Evolutionary conservation across 2,113 vertebrate genomes (phyloP), one percentile per base, ranked within the genome.

Genomic region (Noctilio leporinus): DNA sequence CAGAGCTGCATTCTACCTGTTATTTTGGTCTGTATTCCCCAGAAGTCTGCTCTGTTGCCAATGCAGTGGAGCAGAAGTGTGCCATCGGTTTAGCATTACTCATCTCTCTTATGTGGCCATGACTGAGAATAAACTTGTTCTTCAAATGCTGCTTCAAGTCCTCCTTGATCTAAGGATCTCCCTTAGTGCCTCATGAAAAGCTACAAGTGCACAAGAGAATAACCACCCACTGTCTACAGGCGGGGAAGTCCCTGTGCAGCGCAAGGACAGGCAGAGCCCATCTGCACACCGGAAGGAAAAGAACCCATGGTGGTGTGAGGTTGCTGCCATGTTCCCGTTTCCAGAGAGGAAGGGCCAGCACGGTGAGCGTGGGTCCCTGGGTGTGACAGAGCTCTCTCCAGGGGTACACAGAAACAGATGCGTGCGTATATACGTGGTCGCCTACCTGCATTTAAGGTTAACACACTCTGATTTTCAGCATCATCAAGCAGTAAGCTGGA

Each of bases 21-120:
- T 12, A n/a, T 30, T 77, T 30, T 26, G 69, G 77, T 75, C 55
- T 97, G 86, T 92, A n/a, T 97, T 89, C 87, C 43, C 76, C 75
- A 87, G 70, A 88, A 96, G 94, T 75, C 64, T 78, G 57, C 38
- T 59, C 69, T n/a, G n/a, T 15, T 19, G 91, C 90, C 77, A 57
- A 16, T 0, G 73, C 72, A 8, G 24, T 11, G 22, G 59, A 82
- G 12, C 22, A 57, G 89, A 70, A 73, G 0, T 14, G 49, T n/a
- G 53, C 33, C 73, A 64, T 51, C 38, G 85, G 89, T 14, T 65
- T 75, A 91, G 89, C 65, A 49, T 88, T 19, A 35, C 24, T 86
- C 91, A 35, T 83, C 43, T 88, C 67, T 94, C 94, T 93, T 17
- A 85, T 57, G 76, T 24, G 24, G 53, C 33, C 17, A 14, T 24